phyloP scores from a whole-genome alignment of 1,140 invertebrate genomes.

The Halyomorpha halys region DNA sequence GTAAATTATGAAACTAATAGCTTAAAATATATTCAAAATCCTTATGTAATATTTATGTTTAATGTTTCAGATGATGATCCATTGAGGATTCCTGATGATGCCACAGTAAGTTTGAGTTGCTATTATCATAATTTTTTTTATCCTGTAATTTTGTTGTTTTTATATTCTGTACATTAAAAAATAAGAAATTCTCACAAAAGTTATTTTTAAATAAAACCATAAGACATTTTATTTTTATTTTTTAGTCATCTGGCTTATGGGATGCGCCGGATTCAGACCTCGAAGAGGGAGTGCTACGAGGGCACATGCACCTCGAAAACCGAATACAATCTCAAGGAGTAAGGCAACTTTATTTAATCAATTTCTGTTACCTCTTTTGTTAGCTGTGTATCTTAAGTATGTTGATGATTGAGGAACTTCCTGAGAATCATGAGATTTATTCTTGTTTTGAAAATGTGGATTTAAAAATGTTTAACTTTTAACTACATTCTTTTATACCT shows the following conservation, averaged over 20 bases:
- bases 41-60: too few species aligned
- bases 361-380: background rate
- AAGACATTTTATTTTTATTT: background rate
- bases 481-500: too few species aligned
- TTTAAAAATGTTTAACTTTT: too few species aligned
- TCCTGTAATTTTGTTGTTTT: background rate
- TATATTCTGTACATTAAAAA: too few species aligned
- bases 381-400: too few species aligned
- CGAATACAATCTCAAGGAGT: constrained; percentile 4
- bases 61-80: constrained; percentile 9
- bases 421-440: too few species aligned
- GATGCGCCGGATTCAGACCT: background rate
- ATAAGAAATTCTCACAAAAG: background rate
- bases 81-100: constrained; percentile 6
- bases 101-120: background rate
- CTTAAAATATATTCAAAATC: too few species aligned
- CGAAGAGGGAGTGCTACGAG: background rate
- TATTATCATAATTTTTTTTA: background rate
- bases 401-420: too few species aligned
- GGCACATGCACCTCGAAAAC: background rate
- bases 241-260: background rate
- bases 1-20: too few species aligned
- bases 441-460: too few species aligned
- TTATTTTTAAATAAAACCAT: too few species aligned
- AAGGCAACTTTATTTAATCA: background rate